Percentiles rank a stretch among this genome's conserved stretches.
phyloP scores from a whole-genome alignment of 2,113 vertebrate species.

The Crocuta crocuta region DNA sequence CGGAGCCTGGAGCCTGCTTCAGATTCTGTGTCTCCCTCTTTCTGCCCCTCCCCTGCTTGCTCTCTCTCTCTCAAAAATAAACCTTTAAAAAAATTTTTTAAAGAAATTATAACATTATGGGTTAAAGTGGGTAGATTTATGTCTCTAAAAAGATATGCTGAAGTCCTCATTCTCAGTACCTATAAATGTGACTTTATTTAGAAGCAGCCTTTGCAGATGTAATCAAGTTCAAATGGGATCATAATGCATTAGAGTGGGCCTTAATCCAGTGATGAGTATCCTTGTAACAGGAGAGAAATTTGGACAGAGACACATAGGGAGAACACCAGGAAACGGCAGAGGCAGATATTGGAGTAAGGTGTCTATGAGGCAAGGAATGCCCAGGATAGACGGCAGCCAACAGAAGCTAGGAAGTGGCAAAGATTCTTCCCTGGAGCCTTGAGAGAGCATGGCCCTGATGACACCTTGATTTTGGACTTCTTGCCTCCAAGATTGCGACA shows the following conservation, averaged over 20 bases:
- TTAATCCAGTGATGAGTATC: background rate
- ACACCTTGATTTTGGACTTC: background rate
- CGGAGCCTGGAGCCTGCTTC: too few species aligned
- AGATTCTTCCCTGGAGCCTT: background rate
- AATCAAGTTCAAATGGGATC: conserved; percentile 5
- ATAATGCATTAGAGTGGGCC: background rate
- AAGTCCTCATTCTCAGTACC: background rate
- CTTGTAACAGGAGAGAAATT: background rate
- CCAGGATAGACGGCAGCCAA: background rate
- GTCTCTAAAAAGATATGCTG: background rate
- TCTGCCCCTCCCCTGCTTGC: too few species aligned
- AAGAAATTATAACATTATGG: conserved; percentile 29
- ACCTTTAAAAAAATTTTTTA: too few species aligned
- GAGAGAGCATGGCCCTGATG: background rate
- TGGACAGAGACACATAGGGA: background rate
- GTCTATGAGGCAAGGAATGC: background rate
- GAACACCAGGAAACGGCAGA: background rate
- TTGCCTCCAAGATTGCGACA: background rate
- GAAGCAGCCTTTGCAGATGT: background rate
- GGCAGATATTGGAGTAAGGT: background rate
- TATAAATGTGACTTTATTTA: conserved; percentile 12
- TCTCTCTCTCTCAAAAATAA: too few species aligned
- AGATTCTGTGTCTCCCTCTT: too few species aligned
- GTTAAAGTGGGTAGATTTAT: background rate
- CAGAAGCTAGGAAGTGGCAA: background rate